These are phyloP conservation scores for Ptiloglossa arizonensis DNA, from an alignment of 1,140 invertebrate species.

Conservation along the genomic window DNA sequence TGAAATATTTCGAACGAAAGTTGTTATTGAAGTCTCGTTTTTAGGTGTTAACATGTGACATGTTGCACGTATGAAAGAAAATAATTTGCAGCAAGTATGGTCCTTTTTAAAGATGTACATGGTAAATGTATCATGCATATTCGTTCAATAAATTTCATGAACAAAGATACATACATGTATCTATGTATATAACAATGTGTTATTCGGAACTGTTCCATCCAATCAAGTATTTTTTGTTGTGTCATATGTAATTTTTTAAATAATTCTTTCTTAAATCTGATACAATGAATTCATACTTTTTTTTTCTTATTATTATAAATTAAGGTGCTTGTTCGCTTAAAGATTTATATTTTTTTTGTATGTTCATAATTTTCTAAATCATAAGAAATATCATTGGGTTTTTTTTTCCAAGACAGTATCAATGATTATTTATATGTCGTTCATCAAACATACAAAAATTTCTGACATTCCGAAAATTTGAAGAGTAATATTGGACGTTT, in stretches of 20 bases:
- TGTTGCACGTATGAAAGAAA: conserved; percentile 14
- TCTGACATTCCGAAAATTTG: conserved; percentile 50
- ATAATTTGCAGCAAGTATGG: conserved; percentile 36
- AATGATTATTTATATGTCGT: conserved; percentile 26
- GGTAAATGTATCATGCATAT: conserved; percentile 52
- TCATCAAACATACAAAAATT: conserved; percentile 18
- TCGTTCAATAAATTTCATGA: conserved; percentile 54
- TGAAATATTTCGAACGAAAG: conserved; percentile 16
- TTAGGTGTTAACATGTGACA: conserved; percentile 17
- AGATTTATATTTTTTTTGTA: not conserved
- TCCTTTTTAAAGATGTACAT: conserved; percentile 45
- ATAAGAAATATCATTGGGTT: not conserved
- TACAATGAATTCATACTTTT: not conserved
- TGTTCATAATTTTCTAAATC: not conserved
- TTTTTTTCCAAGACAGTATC: not conserved
- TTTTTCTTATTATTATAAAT: conserved; percentile 1
- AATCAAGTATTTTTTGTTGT: conserved; percentile 23
- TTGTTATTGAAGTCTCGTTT: conserved; percentile 15
- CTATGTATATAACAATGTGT: conserved; percentile 34
- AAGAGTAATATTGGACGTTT: conserved; percentile 7
- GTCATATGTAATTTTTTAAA: not conserved
- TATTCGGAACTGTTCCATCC: conserved; percentile 41
- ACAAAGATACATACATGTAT: conserved; percentile 28
- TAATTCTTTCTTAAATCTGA: not conserved
- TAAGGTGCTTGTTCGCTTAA: not conserved